phyloP scores from a whole-genome alignment of 1,140 invertebrate species.

The Atta texana region DNA sequence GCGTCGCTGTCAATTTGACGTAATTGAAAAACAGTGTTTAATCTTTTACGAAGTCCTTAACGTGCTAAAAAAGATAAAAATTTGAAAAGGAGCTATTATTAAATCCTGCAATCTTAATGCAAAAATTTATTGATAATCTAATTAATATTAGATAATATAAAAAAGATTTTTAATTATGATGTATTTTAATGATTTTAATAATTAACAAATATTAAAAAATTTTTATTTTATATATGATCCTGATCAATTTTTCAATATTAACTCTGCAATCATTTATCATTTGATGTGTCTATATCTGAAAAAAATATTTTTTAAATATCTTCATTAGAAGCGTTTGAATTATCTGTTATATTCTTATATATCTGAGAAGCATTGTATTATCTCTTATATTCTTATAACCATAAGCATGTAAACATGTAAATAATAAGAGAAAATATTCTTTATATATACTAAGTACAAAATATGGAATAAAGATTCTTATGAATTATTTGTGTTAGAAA shows the following conservation, averaged over 20 bases:
- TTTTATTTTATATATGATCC: not conserved
- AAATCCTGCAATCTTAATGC: slow-evolving; percentile 5
- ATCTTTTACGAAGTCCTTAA: not conserved
- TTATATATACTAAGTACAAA: slow-evolving; percentile 1
- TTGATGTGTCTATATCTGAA: not conserved
- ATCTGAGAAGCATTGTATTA: too few relatives aligned
- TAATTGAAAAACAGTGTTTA: not conserved
- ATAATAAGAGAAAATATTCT: not conserved
- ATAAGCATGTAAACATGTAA: not conserved
- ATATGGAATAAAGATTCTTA: not conserved
- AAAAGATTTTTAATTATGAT: not conserved
- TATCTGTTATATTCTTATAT: not conserved
- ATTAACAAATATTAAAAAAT: slow-evolving; percentile 3
- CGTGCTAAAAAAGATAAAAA: not conserved
- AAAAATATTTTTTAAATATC: not conserved
- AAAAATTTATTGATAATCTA: not conserved
- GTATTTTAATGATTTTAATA: not conserved
- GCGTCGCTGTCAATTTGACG: not conserved
- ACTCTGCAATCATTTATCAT: not conserved
- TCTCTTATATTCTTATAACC: not conserved
- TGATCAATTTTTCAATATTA: not conserved
- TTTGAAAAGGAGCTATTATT: not conserved
- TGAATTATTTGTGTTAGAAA: slow-evolving; percentile 13
- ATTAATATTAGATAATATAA: not conserved
- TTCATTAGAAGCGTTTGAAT: too few relatives aligned